phyloP scores from a whole-genome alignment of 2,888 invertebrate genomes.

The Digitonthophagus gazella region DNA sequence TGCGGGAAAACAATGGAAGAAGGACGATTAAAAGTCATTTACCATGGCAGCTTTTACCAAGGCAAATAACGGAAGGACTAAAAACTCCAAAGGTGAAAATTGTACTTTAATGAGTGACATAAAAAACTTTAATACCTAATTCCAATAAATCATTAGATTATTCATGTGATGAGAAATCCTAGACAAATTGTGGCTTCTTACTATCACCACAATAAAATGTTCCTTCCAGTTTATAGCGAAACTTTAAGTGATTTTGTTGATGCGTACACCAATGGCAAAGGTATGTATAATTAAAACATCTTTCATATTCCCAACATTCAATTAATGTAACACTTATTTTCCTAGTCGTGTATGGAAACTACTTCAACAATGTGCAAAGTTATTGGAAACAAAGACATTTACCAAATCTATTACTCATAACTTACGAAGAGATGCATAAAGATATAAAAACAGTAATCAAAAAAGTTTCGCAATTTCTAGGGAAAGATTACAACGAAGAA shows the following conservation, averaged over 20 bases:
- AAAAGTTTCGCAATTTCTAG: slow-evolving; percentile 50
- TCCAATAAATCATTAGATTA: slow-evolving; percentile 52
- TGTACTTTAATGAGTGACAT: too few relatives aligned
- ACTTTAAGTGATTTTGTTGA: slow-evolving; percentile 60
- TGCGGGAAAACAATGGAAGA: neutral
- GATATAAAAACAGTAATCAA: slow-evolving; percentile 50
- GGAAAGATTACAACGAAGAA: slow-evolving; percentile 43
- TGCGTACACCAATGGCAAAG: slow-evolving; percentile 59
- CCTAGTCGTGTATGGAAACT: slow-evolving; percentile 38
- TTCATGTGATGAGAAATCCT: slow-evolving; percentile 71
- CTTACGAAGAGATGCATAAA: slow-evolving; percentile 45
- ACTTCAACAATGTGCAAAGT: slow-evolving; percentile 42
- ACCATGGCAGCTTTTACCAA: slow-evolving; percentile 31
- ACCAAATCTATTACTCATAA: slow-evolving; percentile 43
- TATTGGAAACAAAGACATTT: slow-evolving; percentile 44
- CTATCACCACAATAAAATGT: slow-evolving; percentile 62
- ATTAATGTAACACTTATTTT: slow-evolving; percentile 19
- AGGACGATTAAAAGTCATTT: slow-evolving; percentile 33
- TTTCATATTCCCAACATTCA: too few relatives aligned
- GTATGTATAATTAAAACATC: slow-evolving; percentile 49
- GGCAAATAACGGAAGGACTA: slow-evolving; percentile 39
- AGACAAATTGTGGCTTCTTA: slow-evolving; percentile 71
- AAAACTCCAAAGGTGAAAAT: slow-evolving; percentile 35
- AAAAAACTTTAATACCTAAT: neutral
- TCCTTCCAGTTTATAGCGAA: slow-evolving; percentile 57